phyloP scores from a whole-genome alignment of 2,113 vertebrate species.

The Climacteris rufus region DNA sequence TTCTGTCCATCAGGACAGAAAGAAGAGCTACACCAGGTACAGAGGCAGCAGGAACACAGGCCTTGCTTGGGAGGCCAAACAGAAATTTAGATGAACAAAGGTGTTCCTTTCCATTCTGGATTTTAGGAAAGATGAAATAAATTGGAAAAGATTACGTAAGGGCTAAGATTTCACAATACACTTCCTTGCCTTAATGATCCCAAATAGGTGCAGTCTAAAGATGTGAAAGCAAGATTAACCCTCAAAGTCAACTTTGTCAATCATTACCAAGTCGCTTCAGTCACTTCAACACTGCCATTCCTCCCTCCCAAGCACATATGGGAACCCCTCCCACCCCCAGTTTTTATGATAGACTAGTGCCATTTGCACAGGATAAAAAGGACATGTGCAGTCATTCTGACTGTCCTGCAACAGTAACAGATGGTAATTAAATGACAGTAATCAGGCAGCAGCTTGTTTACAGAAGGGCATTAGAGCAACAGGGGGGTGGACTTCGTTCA shows the following conservation, averaged over 20 bases:
- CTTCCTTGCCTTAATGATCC: not conserved
- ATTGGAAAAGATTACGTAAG: not conserved
- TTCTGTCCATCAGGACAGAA: not conserved
- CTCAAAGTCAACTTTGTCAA: not conserved
- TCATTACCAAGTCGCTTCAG: not conserved
- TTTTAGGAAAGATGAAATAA: not conserved
- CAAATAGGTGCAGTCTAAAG: not conserved
- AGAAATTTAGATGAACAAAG: not conserved
- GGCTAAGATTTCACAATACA: not conserved
- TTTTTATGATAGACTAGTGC: not conserved
- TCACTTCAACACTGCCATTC: not conserved
- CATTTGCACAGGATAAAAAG: not conserved
- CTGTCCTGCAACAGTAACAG: not conserved
- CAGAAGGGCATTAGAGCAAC: not conserved
- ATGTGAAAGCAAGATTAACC: not conserved
- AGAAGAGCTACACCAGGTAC: not conserved
- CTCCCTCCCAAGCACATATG: not conserved
- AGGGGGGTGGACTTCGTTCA: not conserved
- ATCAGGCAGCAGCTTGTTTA: not conserved
- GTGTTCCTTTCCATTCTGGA: not conserved
- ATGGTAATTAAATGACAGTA: not conserved
- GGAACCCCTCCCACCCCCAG: accelerated
- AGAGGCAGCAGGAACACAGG: not conserved
- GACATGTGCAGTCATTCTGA: not conserved
- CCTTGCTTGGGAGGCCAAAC: not conserved